Evolutionary conservation across 1,140 invertebrate species (phyloP), one percentile per base, ranked within the genome.

Genomic region (Belonocnema kinseyi): DNA sequence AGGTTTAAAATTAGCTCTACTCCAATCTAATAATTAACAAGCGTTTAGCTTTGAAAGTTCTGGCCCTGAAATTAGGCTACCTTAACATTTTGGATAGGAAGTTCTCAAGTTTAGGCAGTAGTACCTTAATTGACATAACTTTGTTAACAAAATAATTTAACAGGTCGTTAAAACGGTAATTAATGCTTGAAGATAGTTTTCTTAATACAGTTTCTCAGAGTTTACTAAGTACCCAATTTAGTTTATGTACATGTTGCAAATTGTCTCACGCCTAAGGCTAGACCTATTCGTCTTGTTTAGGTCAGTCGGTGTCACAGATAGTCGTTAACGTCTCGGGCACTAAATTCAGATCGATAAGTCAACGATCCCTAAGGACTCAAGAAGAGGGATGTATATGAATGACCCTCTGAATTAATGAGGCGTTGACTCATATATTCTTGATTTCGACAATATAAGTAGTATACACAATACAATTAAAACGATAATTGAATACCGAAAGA

Each of bases 281-380:
- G 61, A 40, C 61, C 61, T 66, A 66, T 66, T 66, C 33, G 26
- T 66, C 61, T 66, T 66, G 61, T 66, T 66, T 66, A 66, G 61
- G 61, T 66, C 61, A 66, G 61, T 33, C 14, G 26, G 40, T 66
- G 61, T 66, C 61, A 66, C 61, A 33, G 33, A 16, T 13, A 26
- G 61, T 66, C 61, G 61, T 66, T 66, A 66, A 66, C 61, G 61
- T 66, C 61, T 66, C 61, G 61, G 26, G n/a, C 26, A 66, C 61
- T 66, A 66, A 66, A 66, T 66, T 66, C 61, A 66, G 61, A 66
- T 66, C 61, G 61, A 66, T 66, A 66, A 66, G 61, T 66, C 21
- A 66, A 16, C 46, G 61, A 66, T 66, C 61, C 61, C 61, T 66
- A 13, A 66, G 61, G 61, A 40, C 40, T 33, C 53, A 13, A 13